phyloP scores from a whole-genome alignment of 2,113 vertebrate species.

The Pristiophorus japonicus region DNA sequence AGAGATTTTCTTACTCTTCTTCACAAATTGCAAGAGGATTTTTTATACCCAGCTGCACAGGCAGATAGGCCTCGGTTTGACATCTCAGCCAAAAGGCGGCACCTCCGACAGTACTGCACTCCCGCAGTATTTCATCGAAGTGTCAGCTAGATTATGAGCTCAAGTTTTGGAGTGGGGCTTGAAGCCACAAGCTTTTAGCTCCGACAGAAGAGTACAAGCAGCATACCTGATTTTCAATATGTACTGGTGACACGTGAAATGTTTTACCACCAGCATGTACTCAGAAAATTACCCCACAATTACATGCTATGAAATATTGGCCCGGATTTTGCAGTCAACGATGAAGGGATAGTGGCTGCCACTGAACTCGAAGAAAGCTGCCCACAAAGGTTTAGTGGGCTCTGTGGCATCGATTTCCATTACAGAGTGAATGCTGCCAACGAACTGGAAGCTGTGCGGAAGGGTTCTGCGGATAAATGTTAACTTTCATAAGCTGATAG shows the following conservation, averaged over 20 bases:
- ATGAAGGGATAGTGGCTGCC: no score
- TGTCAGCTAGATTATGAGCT: neutral
- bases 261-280: neutral
- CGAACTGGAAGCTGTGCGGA: no score
- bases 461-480: no score
- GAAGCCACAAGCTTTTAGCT: neutral
- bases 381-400: no score
- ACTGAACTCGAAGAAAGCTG: no score
- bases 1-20: neutral
- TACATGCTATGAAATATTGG: neutral
- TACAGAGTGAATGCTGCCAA: no score
- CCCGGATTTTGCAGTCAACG: no score
- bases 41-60: neutral
- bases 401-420: no score
- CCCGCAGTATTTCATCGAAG: neutral
- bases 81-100: neutral
- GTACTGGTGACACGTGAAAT: no score
- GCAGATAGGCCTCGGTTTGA: neutral
- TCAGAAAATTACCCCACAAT: neutral
- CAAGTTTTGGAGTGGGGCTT: neutral
- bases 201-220: neutral
- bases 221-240: neutral
- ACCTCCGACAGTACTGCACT: neutral
- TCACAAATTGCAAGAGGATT: neutral
- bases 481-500: no score